Base-by-base conservation (phyloP, 2,797 vertebrate species). In the Babyrousa celebensis region DNA sequence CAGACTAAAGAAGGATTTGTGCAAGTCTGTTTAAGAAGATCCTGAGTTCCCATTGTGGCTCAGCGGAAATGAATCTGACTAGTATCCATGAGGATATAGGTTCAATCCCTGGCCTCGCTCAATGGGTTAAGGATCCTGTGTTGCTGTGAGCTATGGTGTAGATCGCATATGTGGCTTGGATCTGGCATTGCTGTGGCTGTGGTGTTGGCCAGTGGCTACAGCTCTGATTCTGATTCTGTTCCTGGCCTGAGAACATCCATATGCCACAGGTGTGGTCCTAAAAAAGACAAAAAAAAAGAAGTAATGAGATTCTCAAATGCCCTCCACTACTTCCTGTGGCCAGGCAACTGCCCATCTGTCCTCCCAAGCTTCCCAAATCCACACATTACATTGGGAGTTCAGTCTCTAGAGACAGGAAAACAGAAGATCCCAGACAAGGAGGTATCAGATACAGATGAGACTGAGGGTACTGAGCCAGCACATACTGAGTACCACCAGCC, bases 1-100 rank as follows among this genome's bases (percentile, higher is more conserved):
- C 93, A 96, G 68, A 72, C 8, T 52, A 93, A 72, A 93, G 83
- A 78, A 88, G 88, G 86, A 88, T 91, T 80, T 95, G 82, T 89
- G 40, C 29, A 56, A 91, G 79, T 96, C 83, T 16, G 18, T 72
- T 93, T 85, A 92, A 92, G 52, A 89, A 74, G 85, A 96, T 91
- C 67, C 75, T 48, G 43, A 48, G 43, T 48, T 48, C 43, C 43
- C 43, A 48, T 48, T 48, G 43, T 48, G 43, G 43, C 43, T 48
- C 43, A 48, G 43, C 43, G 9, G 43, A 48, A 48, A 48, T 48
- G 43, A 48, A 48, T 48, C 43, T 48, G 43, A 48, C 43, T 48
- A 48, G 43, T 48, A 48, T 48, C 43, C 43, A 48, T 48, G 43
- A 48, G 43, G 43, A 48, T 48, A 10, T 10, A 48, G 43, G 43